These are phyloP conservation scores for Lasioglossum leucozonium DNA, from an alignment of 2,888 invertebrate genomes.

Conservation along the genomic window DNA sequence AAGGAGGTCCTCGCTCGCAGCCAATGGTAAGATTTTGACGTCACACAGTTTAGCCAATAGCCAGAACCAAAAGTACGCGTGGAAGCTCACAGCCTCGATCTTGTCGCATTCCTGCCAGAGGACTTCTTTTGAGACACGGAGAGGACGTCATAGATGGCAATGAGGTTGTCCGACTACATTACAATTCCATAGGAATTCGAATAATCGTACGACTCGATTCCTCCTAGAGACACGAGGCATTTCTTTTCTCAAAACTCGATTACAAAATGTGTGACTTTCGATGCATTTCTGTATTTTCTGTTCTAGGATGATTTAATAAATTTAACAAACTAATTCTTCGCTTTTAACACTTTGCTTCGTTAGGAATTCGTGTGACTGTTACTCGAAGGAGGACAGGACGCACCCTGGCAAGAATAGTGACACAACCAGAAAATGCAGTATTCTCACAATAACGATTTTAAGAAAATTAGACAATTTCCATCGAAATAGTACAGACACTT, in stretches of 20 bases:
- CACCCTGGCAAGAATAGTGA: too few species aligned
- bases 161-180: conserved; percentile 41
- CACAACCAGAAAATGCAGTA: too few species aligned
- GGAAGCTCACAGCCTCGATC: too few species aligned
- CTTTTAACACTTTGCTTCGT: not conserved
- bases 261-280: conserved; percentile 16
- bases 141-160: conserved; percentile 32
- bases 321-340: not conserved
- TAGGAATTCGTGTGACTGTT: conserved; percentile 38
- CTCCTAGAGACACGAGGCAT: not conserved
- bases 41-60: too few species aligned
- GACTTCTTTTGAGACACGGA: too few species aligned
- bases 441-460: too few species aligned
- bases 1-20: too few species aligned
- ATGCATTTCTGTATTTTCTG: not conserved
- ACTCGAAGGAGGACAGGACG: conserved; percentile 40
- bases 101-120: too few species aligned
- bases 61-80: too few species aligned
- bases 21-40: too few species aligned
- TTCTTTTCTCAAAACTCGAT: not conserved
- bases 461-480: too few species aligned
- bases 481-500: too few species aligned
- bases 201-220: conserved; percentile 11
- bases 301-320: not conserved
- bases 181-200: not conserved